Evolutionary conservation across 2,113 vertebrate genomes (phyloP), one percentile per base, ranked within the genome.

Genomic region (Brachypodius melanocephalos): DNA sequence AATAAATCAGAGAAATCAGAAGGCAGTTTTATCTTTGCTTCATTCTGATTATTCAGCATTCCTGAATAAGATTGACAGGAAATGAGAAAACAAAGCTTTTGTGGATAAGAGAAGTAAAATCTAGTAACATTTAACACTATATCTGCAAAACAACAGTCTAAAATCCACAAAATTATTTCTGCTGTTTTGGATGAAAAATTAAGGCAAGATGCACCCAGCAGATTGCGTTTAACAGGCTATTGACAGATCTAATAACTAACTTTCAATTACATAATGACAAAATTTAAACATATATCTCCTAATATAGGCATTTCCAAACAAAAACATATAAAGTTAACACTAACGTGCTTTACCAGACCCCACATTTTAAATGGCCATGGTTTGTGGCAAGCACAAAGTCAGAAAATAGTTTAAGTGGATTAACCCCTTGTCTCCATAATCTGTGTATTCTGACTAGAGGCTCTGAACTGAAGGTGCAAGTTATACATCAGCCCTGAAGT

Each of bases 31-130:
- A 76, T 58, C 66, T 90, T 94, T 84, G 62, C 48, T 91, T 89
- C 74, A 72, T 94, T 94, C 77, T 85, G 69, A 87, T 90, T 90
- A 73, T 80, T 95, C 92, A 96, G 88, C 83, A 86, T 80, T 91
- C 49, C 21, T 74, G 22, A 83, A 5, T 36, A 71, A 95, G 89
- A 77, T 14, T 93, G 90, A 87, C 62, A 82, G 76, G 28, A 89
- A 95, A 77, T 43, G 84, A 90, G 83, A 95, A 96, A 85, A 74
- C 57, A 95, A 90, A 77, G 68, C 73, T 92, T 74, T 78, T 0
- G 0, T 68, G 48, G 26, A 76, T 79, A 24, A 69, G 42, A 34
- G n/a, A 91, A 22, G 62, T 55, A 76, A 94, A 76, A 79, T 46
- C 73, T 76, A 89, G 66, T 58, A 90, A 40, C 20, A 59, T 86